Percentiles rank a stretch among this genome's conserved stretches.
Evolutionary conservation across 2,888 invertebrate species (phyloP).

Genomic region (Zygothrica quintamaculata): DNA sequence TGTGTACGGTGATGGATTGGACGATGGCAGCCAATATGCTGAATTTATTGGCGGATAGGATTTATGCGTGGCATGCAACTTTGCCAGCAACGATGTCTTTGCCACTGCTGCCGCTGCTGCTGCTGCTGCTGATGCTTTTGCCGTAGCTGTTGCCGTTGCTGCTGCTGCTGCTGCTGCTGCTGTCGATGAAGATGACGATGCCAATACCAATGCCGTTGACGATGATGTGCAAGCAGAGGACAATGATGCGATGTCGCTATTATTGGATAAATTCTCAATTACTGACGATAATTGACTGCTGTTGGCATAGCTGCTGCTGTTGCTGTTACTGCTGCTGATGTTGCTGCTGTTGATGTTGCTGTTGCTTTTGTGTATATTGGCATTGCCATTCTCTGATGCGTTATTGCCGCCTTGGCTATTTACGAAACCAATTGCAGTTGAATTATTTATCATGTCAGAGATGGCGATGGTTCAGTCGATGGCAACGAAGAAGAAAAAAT

Average conservation of each 20-base stretch:
- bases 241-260: slow-evolving; percentile 73
- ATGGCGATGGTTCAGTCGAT: slow-evolving; percentile 34
- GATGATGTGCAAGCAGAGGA: slow-evolving; percentile 57
- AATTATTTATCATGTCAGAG: slow-evolving; percentile 80
- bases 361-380: slow-evolving; percentile 25
- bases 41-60: slow-evolving; percentile 92
- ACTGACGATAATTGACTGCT: slow-evolving; percentile 83
- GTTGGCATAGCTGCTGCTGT: slow-evolving; percentile 45
- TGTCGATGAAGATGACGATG: slow-evolving; percentile 29
- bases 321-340: slow-evolving; percentile 37
- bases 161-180: slow-evolving; percentile 27
- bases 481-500: slow-evolving; percentile 69
- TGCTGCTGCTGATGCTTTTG: slow-evolving; percentile 24
- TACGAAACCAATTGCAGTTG: slow-evolving; percentile 76
- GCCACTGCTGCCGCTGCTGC: slow-evolving; percentile 19
- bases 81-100: slow-evolving; percentile 32
- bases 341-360: slow-evolving; percentile 44
- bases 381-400: slow-evolving; percentile 46
- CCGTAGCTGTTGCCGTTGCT: slow-evolving; percentile 31
- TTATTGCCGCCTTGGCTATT: slow-evolving; percentile 63
- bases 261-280: slow-evolving; percentile 84
- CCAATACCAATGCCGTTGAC: slow-evolving; percentile 52
- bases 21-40: slow-evolving; percentile 93
- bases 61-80: slow-evolving; percentile 82
- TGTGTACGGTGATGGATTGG: slow-evolving; percentile 91